Conservation (phyloP, 2,797 vertebrate genomes). For the Mormyrops boulengeri region DNA sequence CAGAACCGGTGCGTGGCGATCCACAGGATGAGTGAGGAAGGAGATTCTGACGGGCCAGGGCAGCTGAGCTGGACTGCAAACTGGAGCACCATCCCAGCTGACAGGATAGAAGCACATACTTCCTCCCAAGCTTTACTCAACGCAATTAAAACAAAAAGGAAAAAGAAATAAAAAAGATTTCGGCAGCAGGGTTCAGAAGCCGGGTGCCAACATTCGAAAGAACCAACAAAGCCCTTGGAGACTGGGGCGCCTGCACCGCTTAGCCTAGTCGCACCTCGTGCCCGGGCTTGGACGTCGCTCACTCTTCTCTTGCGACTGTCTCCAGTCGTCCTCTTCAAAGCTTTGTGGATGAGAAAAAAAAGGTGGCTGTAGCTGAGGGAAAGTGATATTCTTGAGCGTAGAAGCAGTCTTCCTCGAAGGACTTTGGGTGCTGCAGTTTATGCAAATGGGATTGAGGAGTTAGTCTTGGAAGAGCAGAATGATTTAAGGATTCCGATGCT, state of each 20-base stretch:
- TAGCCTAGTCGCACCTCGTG: neutral
- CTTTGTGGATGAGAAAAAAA: constrained; percentile 49
- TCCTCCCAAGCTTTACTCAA: neutral
- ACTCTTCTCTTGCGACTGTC: constrained; percentile 49
- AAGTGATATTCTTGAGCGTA: constrained; percentile 48
- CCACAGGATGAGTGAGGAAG: neutral
- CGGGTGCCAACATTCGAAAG: neutral
- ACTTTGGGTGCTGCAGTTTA: constrained; percentile 57
- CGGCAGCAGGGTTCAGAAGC: neutral
- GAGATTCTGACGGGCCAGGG: neutral
- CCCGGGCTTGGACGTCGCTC: constrained; percentile 44
- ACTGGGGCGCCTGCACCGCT: neutral
- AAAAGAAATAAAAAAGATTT: neutral
- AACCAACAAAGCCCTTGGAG: neutral
- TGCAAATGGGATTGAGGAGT: neutral
- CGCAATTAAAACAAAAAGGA: neutral
- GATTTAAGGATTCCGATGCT: constrained; percentile 15
- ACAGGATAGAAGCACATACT: neutral
- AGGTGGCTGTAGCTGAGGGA: constrained; percentile 51
- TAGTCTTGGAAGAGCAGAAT: constrained; percentile 3
- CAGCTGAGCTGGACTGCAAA: neutral
- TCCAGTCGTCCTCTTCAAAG: constrained; percentile 55
- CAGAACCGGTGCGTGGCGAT: neutral
- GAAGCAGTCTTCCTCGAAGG: constrained; percentile 50
- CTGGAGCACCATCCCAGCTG: neutral